phyloP scores from a whole-genome alignment of 2,113 vertebrate genomes.

The Pseudolaguvia tuberculata region DNA sequence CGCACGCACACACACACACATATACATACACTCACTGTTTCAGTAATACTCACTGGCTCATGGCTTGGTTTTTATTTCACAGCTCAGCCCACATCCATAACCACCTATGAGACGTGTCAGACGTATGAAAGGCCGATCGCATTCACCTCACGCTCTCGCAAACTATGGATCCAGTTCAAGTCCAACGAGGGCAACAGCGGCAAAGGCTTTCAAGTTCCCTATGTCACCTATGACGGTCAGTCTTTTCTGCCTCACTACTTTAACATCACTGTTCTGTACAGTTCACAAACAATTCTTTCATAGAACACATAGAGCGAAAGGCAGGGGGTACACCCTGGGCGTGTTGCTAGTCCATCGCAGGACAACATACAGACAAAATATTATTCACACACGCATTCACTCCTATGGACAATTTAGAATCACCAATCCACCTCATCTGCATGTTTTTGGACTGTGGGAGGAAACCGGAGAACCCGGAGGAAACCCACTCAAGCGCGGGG shows the following conservation, averaged over 20 bases:
- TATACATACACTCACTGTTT: no score
- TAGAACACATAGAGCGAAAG: no score
- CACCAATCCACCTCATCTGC: no score
- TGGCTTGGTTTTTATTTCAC: constrained; percentile 25
- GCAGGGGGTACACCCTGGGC: no score
- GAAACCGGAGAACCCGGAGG: no score
- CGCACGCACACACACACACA: no score
- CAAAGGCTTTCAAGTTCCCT: constrained; percentile 94
- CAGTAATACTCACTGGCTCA: neutral
- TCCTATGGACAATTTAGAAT: no score
- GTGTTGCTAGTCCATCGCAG: no score
- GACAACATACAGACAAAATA: no score
- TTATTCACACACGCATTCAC: no score
- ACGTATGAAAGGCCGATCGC: constrained; percentile 97
- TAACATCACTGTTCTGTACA: neutral
- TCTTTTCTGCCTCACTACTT: neutral
- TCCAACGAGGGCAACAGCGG: constrained; percentile 97
- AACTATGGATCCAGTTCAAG: constrained; percentile 95
- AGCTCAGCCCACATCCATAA: constrained; percentile 96
- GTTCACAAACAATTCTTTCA: neutral
- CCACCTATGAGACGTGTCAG: constrained; percentile 97
- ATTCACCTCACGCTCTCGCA: constrained; percentile 96
- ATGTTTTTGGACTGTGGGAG: no score
- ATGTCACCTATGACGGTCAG: constrained; percentile 96
- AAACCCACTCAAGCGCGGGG: no score